Percentiles rank a stretch among this genome's conserved stretches.
Conservation (phyloP, 2,888 invertebrate species). For the Plebejus anna region DNA sequence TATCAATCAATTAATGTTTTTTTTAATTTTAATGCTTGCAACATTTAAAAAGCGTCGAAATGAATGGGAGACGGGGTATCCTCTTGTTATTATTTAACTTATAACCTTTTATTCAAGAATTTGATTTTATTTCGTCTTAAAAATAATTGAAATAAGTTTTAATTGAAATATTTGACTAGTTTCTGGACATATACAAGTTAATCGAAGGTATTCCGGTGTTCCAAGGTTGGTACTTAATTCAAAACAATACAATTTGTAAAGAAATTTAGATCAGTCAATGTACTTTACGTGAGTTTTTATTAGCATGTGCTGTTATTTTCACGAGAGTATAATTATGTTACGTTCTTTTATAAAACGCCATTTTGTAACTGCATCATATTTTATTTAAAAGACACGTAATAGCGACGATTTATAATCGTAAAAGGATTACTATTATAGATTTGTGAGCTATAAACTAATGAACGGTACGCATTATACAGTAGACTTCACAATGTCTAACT, state of each 20-base stretch:
- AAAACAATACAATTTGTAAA: slow-evolving; percentile 52
- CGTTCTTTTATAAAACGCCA: slow-evolving; percentile 62
- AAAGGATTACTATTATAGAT: slow-evolving; percentile 19
- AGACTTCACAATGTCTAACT: slow-evolving; percentile 9
- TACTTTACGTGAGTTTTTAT: slow-evolving; percentile 58
- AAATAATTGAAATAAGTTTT: slow-evolving; percentile 51
- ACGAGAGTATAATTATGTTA: slow-evolving; percentile 66
- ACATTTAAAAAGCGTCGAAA: slow-evolving; percentile 39
- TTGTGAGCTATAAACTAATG: background rate
- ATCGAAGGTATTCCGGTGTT: slow-evolving; percentile 42
- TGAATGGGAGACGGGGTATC: slow-evolving; percentile 34
- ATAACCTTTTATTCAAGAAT: slow-evolving; percentile 68
- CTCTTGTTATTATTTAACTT: slow-evolving; percentile 69
- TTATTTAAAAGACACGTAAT: slow-evolving; percentile 3
- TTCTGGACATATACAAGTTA: slow-evolving; percentile 43
- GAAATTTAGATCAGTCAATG: slow-evolving; percentile 62
- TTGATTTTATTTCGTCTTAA: slow-evolving; percentile 59
- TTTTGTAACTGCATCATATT: slow-evolving; percentile 48
- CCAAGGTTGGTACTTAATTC: slow-evolving; percentile 65
- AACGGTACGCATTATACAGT: background rate
- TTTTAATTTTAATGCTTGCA: background rate
- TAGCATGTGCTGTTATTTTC: slow-evolving; percentile 72
- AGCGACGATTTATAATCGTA: background rate
- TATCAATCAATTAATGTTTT: background rate
- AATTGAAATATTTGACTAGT: slow-evolving; percentile 40